Evolutionary conservation across 2,888 invertebrate species (phyloP), one percentile per base, ranked within the genome.

Genomic region (Apamea crenata): DNA sequence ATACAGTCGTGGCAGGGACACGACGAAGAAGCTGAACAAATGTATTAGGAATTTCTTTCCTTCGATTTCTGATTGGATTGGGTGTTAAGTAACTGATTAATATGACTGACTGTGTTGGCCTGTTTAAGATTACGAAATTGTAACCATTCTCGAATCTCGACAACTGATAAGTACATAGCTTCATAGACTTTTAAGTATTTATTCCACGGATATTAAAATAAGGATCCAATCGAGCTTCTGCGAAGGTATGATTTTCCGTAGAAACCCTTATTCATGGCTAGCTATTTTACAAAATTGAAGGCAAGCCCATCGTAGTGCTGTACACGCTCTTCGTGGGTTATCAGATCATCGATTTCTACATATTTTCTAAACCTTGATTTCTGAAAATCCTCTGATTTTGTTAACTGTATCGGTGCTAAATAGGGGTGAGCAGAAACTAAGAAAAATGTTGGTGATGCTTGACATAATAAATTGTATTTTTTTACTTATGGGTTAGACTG

Each of bases 271-370:
- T 59, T n/a, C 56, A 59, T 59, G 14, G 12, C 12, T 56, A 56
- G 40, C 75, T 71, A 77, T 68, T 77, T 76, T 74, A 73, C 76
- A 78, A 84, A 87, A 81, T 84, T 76, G 70, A 77, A 29, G 47
- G 56, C 68, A 63, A 71, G 56, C 29, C 61, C 16, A n/a, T 78
- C 53, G 66, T 25, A 68, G n/a, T 21, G 21, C 18, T 25, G 29
- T 44, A 61, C 53, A 72, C 44, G 36, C 32, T 68, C 12, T 32
- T 50, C 32, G 50, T 68, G 44, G 44, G 32, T 63, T 67, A 73
- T 66, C n/a, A 59, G n/a, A 53, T 70, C 32, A 63, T 71, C 47
- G 44, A 56, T 79, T 76, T 67, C 32, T 61, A 50, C 4, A 74
- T 53, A 68, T 40, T 72, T 47, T 56, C 40, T n/a, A 44, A 82